Conservation (phyloP, 2,797 vertebrate genomes). For the Diplodus sargus region DNA sequence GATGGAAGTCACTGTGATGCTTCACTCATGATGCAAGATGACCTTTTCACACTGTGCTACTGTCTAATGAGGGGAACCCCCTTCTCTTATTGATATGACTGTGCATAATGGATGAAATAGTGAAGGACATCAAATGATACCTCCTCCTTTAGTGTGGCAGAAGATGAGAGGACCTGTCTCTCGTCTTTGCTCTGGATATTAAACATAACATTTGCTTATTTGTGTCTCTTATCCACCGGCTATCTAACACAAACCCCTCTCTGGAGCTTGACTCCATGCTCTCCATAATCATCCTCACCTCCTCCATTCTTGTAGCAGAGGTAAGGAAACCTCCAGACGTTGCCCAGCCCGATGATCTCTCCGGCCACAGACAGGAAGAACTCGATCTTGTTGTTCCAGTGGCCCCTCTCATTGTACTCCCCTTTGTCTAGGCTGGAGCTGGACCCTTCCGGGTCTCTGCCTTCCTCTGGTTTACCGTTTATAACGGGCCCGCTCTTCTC, state of each 20-base stretch:
- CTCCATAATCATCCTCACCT: conserved; percentile 87
- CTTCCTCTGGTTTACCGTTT: conserved; percentile 95
- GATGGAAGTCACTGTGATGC: conserved; percentile 4
- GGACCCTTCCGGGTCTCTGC: conserved; percentile 90
- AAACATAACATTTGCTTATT: not conserved
- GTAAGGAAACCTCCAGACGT: conserved; percentile 99
- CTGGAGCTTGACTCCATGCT: not conserved
- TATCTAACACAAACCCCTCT: not conserved
- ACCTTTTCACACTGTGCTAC: conserved; percentile 63
- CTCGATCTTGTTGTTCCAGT: conserved; percentile 99
- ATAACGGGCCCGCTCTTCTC: conserved; percentile 96
- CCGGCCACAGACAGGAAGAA: conserved; percentile 98
- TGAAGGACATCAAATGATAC: not conserved
- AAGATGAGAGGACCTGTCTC: not conserved
- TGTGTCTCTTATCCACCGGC: not conserved
- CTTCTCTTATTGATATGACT: conserved; percentile 36
- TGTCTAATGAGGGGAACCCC: conserved; percentile 47
- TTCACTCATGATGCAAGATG: conserved; percentile 20
- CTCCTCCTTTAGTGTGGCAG: not conserved
- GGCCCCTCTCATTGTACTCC: conserved; percentile 93
- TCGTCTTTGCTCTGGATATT: not conserved
- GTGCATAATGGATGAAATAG: conserved; percentile 45
- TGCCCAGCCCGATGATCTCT: conserved; percentile 98
- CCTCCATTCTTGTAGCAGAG: conserved; percentile 99
- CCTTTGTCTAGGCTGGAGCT: conserved; percentile 88